phyloP scores from a whole-genome alignment of 2,888 invertebrate species.

The Elegia similella region DNA sequence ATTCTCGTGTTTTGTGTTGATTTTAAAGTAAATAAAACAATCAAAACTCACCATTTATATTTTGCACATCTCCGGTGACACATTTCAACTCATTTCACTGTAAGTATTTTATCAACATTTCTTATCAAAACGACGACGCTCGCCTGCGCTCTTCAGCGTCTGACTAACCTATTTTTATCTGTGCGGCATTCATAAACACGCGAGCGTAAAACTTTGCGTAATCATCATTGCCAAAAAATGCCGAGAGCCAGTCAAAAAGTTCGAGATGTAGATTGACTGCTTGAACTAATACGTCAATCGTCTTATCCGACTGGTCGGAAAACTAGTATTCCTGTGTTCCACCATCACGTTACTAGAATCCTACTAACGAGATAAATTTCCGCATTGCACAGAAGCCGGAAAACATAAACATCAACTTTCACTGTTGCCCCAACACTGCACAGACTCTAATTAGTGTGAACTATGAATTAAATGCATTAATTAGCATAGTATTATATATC shows the following conservation, averaged over 20 bases:
- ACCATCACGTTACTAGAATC: not conserved
- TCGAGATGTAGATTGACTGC: not conserved
- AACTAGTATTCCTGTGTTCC: not conserved
- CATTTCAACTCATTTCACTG: conserved; percentile 19
- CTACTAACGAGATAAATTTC: not conserved
- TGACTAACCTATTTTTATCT: conserved; percentile 68
- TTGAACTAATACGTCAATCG: not conserved
- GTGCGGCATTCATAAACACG: conserved; percentile 42
- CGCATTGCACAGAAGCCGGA: not conserved
- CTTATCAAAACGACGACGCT: conserved; percentile 17
- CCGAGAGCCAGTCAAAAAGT: not conserved
- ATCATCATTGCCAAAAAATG: conserved; percentile 21
- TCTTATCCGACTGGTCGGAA: not conserved
- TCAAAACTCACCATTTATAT: conserved; percentile 19
- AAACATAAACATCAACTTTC: conserved; percentile 15
- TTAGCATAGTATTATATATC: not conserved
- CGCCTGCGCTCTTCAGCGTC: conserved; percentile 21
- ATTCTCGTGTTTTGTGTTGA: not conserved
- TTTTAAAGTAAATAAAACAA: conserved; percentile 2
- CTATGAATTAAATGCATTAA: conserved; percentile 9
- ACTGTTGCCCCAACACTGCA: not conserved
- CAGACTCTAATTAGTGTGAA: not conserved
- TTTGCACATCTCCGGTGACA: conserved; percentile 21
- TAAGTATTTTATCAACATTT: conserved; percentile 29
- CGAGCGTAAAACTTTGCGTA: conserved; percentile 26